These are phyloP conservation scores for Mesitornis unicolor DNA, from an alignment of 2,113 vertebrate species.

Conservation along the genomic window DNA sequence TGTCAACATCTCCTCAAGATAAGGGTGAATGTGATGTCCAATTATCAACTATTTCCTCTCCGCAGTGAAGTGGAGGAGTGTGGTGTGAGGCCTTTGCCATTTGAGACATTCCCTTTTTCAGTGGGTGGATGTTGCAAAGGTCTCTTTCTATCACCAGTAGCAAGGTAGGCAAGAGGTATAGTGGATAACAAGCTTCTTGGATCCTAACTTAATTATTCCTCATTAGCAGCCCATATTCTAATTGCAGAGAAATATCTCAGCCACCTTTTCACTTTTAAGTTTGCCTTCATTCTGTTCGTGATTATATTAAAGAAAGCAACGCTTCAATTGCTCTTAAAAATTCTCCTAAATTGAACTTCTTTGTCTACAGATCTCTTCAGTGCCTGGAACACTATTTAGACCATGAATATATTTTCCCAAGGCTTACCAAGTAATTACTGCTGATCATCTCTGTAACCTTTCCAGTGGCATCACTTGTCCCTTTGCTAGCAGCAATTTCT, in stretches of 20 bases:
- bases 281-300: background rate
- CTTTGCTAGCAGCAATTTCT: background rate
- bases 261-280: background rate
- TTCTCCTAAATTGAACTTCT: background rate
- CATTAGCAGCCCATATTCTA: background rate
- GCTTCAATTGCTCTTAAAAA: background rate
- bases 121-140: background rate
- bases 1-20: background rate
- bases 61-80: background rate
- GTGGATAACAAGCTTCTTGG: background rate
- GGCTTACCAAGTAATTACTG: background rate
- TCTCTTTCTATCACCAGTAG: background rate
- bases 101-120: background rate
- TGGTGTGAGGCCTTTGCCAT: background rate
- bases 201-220: background rate
- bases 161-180: background rate
- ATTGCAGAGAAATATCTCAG: background rate
- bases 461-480: background rate
- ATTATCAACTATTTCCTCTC: background rate
- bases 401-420: background rate
- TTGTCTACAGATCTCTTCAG: background rate
- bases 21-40: background rate
- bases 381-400: background rate
- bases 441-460: background rate
- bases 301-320: background rate